A percentile compares a stretch with the other conserved stretches of the same genome.
Evolutionary conservation across 2,888 invertebrate species (phyloP).

Genomic region (Drosophila parthenogenetica): DNA sequence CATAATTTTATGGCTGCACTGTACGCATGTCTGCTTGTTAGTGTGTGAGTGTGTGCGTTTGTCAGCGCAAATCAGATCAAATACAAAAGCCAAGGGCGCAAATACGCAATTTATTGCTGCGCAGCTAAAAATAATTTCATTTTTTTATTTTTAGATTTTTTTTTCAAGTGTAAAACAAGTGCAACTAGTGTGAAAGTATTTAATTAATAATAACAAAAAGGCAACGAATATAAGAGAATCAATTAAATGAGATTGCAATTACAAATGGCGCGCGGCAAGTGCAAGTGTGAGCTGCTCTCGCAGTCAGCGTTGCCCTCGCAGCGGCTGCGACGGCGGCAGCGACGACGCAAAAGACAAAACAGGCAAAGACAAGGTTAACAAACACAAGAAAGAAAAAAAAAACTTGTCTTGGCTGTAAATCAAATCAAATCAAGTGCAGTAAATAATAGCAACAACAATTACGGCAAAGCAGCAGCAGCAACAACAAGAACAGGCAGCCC

Average conservation of each 20-base stretch:
- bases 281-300: constrained; percentile 63
- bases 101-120: not conserved
- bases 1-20: not conserved
- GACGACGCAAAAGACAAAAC: constrained; percentile 56
- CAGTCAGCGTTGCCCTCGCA: constrained; percentile 16
- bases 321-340: constrained; percentile 11
- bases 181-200: constrained; percentile 18
- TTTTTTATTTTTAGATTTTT: not conserved
- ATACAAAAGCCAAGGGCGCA: not conserved
- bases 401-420: constrained; percentile 76
- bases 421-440: constrained; percentile 74
- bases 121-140: not conserved
- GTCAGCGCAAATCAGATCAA: not conserved
- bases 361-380: constrained; percentile 76
- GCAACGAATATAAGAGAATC: constrained; percentile 10
- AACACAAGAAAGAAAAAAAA: constrained; percentile 31
- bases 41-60: not conserved
- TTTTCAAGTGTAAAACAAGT: constrained; percentile 2
- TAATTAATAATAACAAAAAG: not conserved
- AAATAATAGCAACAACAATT: constrained; percentile 60
- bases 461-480: constrained; percentile 35
- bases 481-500: constrained; percentile 18
- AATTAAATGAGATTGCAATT: constrained; percentile 43
- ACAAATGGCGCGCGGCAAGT: constrained; percentile 49
- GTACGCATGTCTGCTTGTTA: not conserved